Evolutionary conservation across 2,797 vertebrate genomes (phyloP).

Genomic region (Rhinatrema bivittatum): DNA sequence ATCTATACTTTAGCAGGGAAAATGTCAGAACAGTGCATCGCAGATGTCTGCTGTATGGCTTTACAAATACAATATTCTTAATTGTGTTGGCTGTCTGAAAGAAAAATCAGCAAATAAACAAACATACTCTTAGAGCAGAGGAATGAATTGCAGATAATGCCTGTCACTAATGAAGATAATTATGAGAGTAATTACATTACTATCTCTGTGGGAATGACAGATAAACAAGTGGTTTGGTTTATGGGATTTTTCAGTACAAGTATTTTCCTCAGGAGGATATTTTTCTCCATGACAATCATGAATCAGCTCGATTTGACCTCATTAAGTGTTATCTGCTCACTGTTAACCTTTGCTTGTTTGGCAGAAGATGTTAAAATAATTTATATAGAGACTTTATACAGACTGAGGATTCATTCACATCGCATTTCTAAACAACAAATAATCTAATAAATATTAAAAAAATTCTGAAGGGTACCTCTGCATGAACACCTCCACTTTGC

Average conservation of each 20-base stretch:
- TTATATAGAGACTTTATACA: slow-evolving; percentile 22
- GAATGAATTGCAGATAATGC: slow-evolving; percentile 84
- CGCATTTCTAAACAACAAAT: slow-evolving; percentile 37
- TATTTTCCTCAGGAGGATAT: slow-evolving; percentile 63
- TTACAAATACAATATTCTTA: slow-evolving; percentile 47
- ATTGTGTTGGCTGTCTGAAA: slow-evolving; percentile 42
- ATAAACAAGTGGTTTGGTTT: slow-evolving; percentile 96
- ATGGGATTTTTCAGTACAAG: slow-evolving; percentile 69
- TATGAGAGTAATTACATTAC: slow-evolving; percentile 97
- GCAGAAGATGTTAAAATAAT: slow-evolving; percentile 30
- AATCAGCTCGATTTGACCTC: slow-evolving; percentile 61
- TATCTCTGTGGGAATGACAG: slow-evolving; percentile 96
- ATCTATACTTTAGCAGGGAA: slow-evolving; percentile 54
- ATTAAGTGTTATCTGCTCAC: slow-evolving; percentile 53
- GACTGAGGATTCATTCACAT: slow-evolving; percentile 32
- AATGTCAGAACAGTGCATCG: slow-evolving; percentile 42
- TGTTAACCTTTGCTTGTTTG: slow-evolving; percentile 49
- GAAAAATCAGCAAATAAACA: slow-evolving; percentile 58
- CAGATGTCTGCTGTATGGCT: slow-evolving; percentile 52
- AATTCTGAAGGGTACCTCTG: too few species aligned
- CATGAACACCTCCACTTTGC: too few species aligned
- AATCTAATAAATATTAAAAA: too few species aligned
- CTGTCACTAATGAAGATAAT: slow-evolving; percentile 98
- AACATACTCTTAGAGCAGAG: slow-evolving; percentile 57
- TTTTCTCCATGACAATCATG: slow-evolving; percentile 55